A percentile compares a stretch with the other conserved stretches of the same genome.
These are phyloP conservation scores for Perognathus longimembris DNA, from an alignment of 2,113 vertebrate genomes.

Conservation along the genomic window DNA sequence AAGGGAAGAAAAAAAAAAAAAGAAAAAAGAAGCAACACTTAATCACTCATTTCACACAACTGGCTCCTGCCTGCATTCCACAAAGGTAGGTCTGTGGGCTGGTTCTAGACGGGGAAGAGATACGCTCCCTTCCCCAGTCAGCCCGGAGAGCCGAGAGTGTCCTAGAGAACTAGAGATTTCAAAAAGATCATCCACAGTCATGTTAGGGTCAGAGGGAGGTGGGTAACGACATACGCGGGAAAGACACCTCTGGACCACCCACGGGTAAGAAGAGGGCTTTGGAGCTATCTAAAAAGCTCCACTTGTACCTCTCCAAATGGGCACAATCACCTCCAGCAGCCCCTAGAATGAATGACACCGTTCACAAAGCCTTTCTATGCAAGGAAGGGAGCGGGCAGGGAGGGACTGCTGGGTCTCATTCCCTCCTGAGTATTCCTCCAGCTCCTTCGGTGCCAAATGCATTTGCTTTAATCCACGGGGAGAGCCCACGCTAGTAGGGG, in stretches of 20 bases:
- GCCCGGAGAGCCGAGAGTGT: not conserved
- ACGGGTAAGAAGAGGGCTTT: not conserved
- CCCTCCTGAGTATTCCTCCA: not conserved
- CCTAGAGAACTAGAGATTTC: not conserved
- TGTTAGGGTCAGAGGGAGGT: not conserved
- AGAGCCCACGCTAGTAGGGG: not conserved
- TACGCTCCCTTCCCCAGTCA: not conserved
- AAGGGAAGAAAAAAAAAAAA: slow-evolving; percentile 81
- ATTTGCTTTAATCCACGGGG: not conserved
- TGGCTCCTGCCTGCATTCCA: not conserved
- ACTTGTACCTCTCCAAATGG: not conserved
- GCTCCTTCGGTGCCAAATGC: not conserved
- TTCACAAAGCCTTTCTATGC: not conserved
- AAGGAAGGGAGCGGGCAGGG: not conserved
- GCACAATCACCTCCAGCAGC: not conserved
- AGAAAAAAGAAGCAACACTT: slow-evolving; percentile 89
- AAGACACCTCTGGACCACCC: not conserved
- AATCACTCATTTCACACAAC: slow-evolving; percentile 80
- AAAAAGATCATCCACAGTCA: not conserved
- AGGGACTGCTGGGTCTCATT: not conserved
- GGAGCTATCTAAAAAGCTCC: not conserved
- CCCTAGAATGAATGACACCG: not conserved
- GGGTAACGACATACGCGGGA: not conserved
- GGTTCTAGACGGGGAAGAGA: not conserved
- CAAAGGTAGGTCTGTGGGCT: not conserved